Conservation (phyloP, 2,888 invertebrate genomes). For the Cerceris rybyensis region DNA sequence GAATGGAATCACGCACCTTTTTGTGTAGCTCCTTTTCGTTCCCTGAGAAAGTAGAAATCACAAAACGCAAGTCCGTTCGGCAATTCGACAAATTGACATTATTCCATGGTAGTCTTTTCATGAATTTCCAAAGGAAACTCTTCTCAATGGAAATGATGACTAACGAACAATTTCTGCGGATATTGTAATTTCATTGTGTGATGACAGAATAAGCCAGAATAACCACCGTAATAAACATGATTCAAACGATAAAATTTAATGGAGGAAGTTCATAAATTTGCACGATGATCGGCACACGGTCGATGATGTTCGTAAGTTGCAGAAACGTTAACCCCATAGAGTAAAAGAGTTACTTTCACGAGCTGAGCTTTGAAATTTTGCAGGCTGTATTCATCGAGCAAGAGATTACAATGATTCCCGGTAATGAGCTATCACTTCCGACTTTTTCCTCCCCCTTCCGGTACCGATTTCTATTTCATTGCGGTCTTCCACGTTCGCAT, state of each 20-base stretch:
- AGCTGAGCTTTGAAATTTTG: slow-evolving; percentile 17
- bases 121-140: no score
- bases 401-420: slow-evolving; percentile 50
- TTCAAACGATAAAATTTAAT: no score
- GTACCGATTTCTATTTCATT: slow-evolving; percentile 73
- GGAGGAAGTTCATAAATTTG: not conserved
- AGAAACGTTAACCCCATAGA: not conserved
- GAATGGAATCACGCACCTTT: slow-evolving; percentile 18
- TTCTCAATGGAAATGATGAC: not conserved
- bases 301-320: not conserved
- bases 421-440: slow-evolving; percentile 63
- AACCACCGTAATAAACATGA: no score
- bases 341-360: slow-evolving; percentile 34
- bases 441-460: slow-evolving; percentile 69
- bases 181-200: not conserved
- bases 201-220: not conserved
- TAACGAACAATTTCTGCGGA: not conserved
- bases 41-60: not conserved
- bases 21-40: not conserved
- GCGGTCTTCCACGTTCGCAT: slow-evolving; percentile 52
- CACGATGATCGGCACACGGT: not conserved
- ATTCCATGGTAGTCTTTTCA: no score
- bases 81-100: not conserved
- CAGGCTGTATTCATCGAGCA: slow-evolving; percentile 17
- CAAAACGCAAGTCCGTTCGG: not conserved